Percentiles rank a stretch among this genome's conserved stretches.
Conservation (phyloP, 1,140 invertebrate genomes). For the Caenorhabditis tropicalis region DNA sequence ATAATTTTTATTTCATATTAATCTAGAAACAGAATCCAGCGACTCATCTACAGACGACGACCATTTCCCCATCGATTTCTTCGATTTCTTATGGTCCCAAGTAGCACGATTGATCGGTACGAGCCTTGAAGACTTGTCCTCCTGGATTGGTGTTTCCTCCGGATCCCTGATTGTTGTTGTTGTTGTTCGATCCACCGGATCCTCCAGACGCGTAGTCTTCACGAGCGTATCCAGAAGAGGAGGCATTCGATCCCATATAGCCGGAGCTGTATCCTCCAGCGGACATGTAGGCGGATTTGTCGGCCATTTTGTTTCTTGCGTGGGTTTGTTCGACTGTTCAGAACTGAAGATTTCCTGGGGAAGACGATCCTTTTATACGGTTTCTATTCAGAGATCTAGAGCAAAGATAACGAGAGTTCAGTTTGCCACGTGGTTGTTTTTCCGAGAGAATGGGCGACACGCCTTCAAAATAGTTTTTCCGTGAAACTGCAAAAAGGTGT, state of each 20-base stretch:
- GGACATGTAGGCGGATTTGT: conserved; percentile 34
- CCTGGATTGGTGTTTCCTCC: conserved; percentile 21
- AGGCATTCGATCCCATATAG: conserved; percentile 27
- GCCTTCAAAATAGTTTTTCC: too few species aligned
- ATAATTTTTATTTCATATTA: too few species aligned
- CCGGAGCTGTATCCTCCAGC: conserved; percentile 33
- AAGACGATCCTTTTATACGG: neutral
- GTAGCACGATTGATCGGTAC: conserved; percentile 29
- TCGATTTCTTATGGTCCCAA: neutral
- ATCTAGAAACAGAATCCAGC: too few species aligned
- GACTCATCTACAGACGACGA: too few species aligned
- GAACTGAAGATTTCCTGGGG: neutral
- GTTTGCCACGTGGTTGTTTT: too few species aligned
- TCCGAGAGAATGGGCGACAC: too few species aligned
- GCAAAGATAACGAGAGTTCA: too few species aligned
- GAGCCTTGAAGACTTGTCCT: conserved; percentile 34
- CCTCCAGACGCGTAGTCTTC: conserved; percentile 29
- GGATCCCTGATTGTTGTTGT: neutral
- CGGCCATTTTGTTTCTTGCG: neutral
- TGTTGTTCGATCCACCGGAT: neutral
- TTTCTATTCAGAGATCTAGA: neutral
- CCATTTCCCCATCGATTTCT: too few species aligned
- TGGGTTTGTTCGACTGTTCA: neutral
- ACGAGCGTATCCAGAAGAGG: conserved; percentile 29
- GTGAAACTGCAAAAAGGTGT: too few species aligned